Evolutionary conservation across 2,888 invertebrate genomes (phyloP).

Genomic region (Aleiodes testaceus): DNA sequence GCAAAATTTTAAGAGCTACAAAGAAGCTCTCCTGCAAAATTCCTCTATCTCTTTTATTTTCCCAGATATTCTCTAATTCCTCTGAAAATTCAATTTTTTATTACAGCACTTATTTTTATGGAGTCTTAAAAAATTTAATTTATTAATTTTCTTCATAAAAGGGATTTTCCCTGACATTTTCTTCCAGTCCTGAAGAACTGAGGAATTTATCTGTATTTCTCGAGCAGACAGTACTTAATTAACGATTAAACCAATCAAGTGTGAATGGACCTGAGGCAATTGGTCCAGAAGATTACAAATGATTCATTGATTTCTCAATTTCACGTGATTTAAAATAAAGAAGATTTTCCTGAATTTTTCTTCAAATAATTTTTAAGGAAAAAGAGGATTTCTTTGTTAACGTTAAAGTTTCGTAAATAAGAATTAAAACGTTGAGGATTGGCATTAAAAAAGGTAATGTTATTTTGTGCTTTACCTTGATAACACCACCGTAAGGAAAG

Average conservation of each 20-base stretch:
- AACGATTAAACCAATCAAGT: slow-evolving; percentile 42
- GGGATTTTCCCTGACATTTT: too few species aligned
- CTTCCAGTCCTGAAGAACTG: too few species aligned
- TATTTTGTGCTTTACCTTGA: slow-evolving; percentile 73
- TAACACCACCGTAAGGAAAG: slow-evolving; percentile 76
- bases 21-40: too few species aligned
- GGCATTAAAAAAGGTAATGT: background rate
- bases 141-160: too few species aligned
- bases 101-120: too few species aligned
- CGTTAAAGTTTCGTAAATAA: background rate
- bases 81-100: too few species aligned
- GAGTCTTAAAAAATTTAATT: too few species aligned
- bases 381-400: background rate
- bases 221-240: slow-evolving; percentile 35
- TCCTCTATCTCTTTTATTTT: background rate
- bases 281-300: too few species aligned
- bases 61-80: background rate
- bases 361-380: background rate
- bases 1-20: too few species aligned
- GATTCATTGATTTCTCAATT: background rate
- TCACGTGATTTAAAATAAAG: slow-evolving; percentile 13
- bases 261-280: background rate
- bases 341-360: too few species aligned
- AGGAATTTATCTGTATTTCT: background rate
- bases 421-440: slow-evolving; percentile 10